These are phyloP conservation scores for Hoplodrina ambigua DNA, from an alignment of 2,888 invertebrate species.

Conservation along the genomic window DNA sequence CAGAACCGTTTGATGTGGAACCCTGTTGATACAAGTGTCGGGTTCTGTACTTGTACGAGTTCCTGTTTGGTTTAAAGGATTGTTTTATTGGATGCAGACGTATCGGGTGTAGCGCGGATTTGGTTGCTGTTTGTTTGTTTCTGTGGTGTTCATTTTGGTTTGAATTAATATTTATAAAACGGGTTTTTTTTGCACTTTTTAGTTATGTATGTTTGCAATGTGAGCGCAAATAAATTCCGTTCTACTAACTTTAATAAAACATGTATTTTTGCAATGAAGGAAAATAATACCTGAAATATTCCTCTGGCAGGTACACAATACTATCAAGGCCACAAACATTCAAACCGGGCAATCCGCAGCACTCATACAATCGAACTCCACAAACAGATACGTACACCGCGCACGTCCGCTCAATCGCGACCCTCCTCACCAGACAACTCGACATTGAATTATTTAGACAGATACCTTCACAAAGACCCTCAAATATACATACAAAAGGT, in stretches of 20 bases:
- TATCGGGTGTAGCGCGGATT: not conserved
- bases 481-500: conserved; percentile 67
- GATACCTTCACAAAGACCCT: conserved; percentile 66
- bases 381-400: conserved; percentile 33
- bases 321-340: conserved; percentile 6
- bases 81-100: conserved; percentile 44
- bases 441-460: conserved; percentile 72
- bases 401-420: conserved; percentile 49
- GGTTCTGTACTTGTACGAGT: conserved; percentile 20
- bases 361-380: conserved; percentile 20
- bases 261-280: too few relatives aligned
- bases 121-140: not conserved
- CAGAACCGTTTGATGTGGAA: conserved; percentile 57
- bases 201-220: too few relatives aligned
- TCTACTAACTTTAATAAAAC: too few relatives aligned
- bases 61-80: conserved; percentile 19
- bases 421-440: conserved; percentile 58
- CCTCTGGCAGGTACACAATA: not conserved
- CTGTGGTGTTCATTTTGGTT: too few relatives aligned
- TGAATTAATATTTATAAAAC: too few relatives aligned
- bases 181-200: too few relatives aligned
- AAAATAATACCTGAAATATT: too few relatives aligned
- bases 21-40: conserved; percentile 48
- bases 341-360: conserved; percentile 6
- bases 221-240: too few relatives aligned